Evolutionary conservation across 1,140 invertebrate genomes (phyloP).

Genomic region (Centruroides sculpturatus): DNA sequence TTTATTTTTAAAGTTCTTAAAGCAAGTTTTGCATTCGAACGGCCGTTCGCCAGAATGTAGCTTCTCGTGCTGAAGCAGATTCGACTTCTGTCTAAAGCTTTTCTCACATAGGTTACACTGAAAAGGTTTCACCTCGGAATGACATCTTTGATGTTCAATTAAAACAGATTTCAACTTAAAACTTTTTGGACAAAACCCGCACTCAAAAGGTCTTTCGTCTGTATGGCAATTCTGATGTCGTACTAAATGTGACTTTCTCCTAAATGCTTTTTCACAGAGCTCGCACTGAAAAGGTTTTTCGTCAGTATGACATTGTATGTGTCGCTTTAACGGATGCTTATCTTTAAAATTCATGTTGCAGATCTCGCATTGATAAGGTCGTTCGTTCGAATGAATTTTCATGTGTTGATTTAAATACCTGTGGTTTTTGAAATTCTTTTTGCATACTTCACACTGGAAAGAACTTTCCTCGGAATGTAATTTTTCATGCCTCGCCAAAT

Average conservation of each 20-base stretch:
- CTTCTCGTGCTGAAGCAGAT: too few relatives aligned
- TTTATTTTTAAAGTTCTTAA: too few relatives aligned
- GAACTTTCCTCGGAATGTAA: too few relatives aligned
- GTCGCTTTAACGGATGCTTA: constrained; percentile 5
- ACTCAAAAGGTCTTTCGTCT: constrained; percentile 8
- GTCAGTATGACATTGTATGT: constrained; percentile 11
- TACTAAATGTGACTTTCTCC: constrained; percentile 4
- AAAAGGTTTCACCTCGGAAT: too few relatives aligned
- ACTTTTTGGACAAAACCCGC: constrained; percentile 4
- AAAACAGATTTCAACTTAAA: background rate
- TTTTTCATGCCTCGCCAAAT: too few relatives aligned
- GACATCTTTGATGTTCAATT: too few relatives aligned
- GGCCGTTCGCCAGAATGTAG: too few relatives aligned
- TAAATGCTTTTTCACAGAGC: constrained; percentile 7
- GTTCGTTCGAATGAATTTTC: constrained; percentile 4
- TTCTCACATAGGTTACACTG: too few relatives aligned
- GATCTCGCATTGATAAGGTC: constrained; percentile 9
- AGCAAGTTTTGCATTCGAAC: too few relatives aligned
- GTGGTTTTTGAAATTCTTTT: background rate
- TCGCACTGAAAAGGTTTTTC: constrained; percentile 11
- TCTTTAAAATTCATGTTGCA: constrained; percentile 10
- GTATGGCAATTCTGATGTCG: constrained; percentile 10
- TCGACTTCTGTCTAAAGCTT: too few relatives aligned
- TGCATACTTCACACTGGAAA: constrained; percentile 19
- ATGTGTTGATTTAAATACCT: background rate